Percentiles rank a stretch among this genome's conserved stretches.
Conservation (phyloP, 2,113 vertebrate species). For the Nanorana parkeri region DNA sequence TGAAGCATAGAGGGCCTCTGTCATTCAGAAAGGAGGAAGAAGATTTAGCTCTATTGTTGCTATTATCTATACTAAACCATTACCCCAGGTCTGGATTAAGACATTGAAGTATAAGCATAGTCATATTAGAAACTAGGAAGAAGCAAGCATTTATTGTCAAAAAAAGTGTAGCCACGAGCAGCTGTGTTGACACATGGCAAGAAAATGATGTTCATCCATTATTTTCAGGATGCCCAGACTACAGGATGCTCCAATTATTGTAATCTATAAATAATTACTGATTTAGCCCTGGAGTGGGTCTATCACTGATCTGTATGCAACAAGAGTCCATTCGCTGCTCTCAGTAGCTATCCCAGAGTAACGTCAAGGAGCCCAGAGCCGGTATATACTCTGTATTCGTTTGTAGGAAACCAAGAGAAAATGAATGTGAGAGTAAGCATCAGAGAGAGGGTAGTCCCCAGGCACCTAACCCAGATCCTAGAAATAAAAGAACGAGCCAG, state of each 20-base stretch:
- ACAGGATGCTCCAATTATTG: conserved; percentile 31
- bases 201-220: conserved; percentile 40
- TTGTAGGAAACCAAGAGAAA: conserved; percentile 25
- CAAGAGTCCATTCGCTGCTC: not conserved
- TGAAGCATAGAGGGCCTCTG: no score
- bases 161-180: conserved; percentile 23
- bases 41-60: not conserved
- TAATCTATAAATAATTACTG: conserved; percentile 48
- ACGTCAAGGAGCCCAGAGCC: conserved; percentile 14
- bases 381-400: conserved; percentile 19
- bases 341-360: not conserved
- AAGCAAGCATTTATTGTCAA: not conserved
- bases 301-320: conserved; percentile 18
- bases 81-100: not conserved
- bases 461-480: conserved; percentile 57
- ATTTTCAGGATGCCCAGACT: conserved; percentile 23
- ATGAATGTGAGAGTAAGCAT: conserved; percentile 29
- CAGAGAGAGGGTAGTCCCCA: conserved; percentile 41
- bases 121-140: not conserved
- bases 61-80: conserved; percentile 2
- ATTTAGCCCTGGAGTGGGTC: conserved; percentile 9
- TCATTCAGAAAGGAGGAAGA: not conserved
- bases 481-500: conserved; percentile 24
- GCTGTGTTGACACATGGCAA: conserved; percentile 41
- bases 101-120: conserved; percentile 5